Evolutionary conservation across 2,113 vertebrate genomes (phyloP).

Genomic region (Silurus asotus): DNA sequence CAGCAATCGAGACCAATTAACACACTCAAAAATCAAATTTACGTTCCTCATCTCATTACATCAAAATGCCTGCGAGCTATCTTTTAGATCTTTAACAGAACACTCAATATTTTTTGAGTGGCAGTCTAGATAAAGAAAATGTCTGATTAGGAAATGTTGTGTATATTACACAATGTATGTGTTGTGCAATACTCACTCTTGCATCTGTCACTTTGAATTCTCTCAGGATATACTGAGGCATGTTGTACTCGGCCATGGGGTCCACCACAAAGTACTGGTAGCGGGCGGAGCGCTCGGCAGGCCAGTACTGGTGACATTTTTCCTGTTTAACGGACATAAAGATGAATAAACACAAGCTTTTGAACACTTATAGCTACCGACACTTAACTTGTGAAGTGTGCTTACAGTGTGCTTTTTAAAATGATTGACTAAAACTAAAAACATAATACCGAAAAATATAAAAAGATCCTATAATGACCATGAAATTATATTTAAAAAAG

Average conservation of each 20-base stretch:
- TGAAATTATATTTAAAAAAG: background rate
- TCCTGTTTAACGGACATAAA: slow-evolving; percentile 67
- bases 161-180: background rate
- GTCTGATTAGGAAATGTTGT: background rate
- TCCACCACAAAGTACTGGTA: slow-evolving; percentile 89
- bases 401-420: background rate
- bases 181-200: slow-evolving; percentile 70
- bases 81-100: background rate
- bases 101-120: background rate
- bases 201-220: slow-evolving; percentile 86
- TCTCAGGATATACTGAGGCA: slow-evolving; percentile 87
- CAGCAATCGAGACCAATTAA: background rate
- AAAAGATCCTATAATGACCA: background rate
- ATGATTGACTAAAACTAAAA: background rate
- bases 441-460: background rate
- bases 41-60: background rate
- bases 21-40: background rate
- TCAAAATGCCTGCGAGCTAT: background rate
- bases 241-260: slow-evolving; percentile 90
- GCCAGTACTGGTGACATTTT: slow-evolving; percentile 88
- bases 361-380: background rate
- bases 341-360: background rate
- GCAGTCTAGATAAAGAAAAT: background rate
- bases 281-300: slow-evolving; percentile 80
- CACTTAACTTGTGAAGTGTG: background rate